Base-by-base conservation (phyloP, 1,140 invertebrate genomes). In the Piezodorus guildinii region DNA sequence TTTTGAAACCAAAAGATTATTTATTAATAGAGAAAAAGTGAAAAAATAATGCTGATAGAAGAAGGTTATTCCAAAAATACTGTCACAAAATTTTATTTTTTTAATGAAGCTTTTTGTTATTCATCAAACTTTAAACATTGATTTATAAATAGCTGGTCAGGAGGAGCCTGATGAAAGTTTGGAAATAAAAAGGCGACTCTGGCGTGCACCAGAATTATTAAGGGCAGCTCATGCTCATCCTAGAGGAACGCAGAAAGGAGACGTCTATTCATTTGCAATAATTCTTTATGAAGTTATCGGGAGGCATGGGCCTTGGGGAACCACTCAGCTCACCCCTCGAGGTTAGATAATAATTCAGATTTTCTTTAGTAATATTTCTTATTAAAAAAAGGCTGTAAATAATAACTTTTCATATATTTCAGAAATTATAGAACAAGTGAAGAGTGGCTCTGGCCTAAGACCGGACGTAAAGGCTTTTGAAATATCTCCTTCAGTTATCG, bases 261-360 rank as follows among this genome's bases (percentile, higher is more conserved):
- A 87, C 69, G 79, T 86, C 12, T 87, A 86, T 71, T 77, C 76
- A 15, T 87, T 88, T 71, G 83, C 78, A 6, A 82, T 88, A 45
- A 77, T 88, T 17, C 71, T 88, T 0, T 86, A 85, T 69, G 85
- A 88, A 74, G 84, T 87, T 34, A 77, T 87, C 23, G 83, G 83
- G 0, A 74, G 85, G 52, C 72, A 75, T 21, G 85, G 84, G 45
- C 85, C 85, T 2, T 88, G 85, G 86, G 86, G 87, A 0, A 77
- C 81, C 44, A 80, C 77, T 0, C 70, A 77, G 44, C 73, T 85
- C 44, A 76, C 80, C 14, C 75, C 80, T 68, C 73, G 79, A 64
- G 84, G 84, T 85, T 73, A 74, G 70, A 66, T 64, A 59, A 43
- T 2, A 30, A n/a, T 19, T 44, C 59, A 58, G 1, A 10, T 10